Base-by-base conservation (phyloP, 2,797 vertebrate species). In the Lacerta agilis region DNA sequence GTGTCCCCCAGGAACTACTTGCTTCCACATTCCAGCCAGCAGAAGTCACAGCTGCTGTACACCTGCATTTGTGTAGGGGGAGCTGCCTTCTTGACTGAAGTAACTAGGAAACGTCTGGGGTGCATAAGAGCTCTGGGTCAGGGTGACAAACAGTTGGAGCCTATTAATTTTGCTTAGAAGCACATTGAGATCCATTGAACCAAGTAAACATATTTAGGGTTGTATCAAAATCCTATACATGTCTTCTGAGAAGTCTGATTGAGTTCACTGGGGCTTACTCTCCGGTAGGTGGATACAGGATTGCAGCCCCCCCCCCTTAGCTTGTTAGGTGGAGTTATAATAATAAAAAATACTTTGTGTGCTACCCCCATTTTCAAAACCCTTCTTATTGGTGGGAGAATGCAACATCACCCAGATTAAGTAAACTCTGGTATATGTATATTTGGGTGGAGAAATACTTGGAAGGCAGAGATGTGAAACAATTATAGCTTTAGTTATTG, bases 381-480 rank as follows among this genome's bases (percentile, higher is more conserved):
- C 29, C 66, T 94, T 91, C 11, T 11, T 92, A 27, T 66, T 94
- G 93, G 79, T 45, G 85, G 83, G 81, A 90, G 86, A 94, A 91
- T 87, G 89, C n/a, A 69, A 88, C 36, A 90, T 66, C 80, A 36
- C 79, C 49, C 82, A 94, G 88, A 90, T 93, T 94, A 91, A 94
- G 79, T 94, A 91, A 94, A 79, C 83, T 89, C 93, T 87, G 89
- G 43, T 0, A 0, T 83, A 90, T 58, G 91, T 58, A 91, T 83
- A 80, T 66, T 79, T 89, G 86, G 85, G 69, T 36, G 71, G 95
- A 94, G 91, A 95, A 96, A 95, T 89, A 96, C 38, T 91, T 94
- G 90, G 79, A 85, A 96, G 76, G 85, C 49, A 92, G 87, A 94
- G 85, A 91, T 87, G 87, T 86, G 91, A 95, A 96, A 93, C 85